Conservation (phyloP, 2,113 vertebrate species). For the Microcebus murinus region DNA sequence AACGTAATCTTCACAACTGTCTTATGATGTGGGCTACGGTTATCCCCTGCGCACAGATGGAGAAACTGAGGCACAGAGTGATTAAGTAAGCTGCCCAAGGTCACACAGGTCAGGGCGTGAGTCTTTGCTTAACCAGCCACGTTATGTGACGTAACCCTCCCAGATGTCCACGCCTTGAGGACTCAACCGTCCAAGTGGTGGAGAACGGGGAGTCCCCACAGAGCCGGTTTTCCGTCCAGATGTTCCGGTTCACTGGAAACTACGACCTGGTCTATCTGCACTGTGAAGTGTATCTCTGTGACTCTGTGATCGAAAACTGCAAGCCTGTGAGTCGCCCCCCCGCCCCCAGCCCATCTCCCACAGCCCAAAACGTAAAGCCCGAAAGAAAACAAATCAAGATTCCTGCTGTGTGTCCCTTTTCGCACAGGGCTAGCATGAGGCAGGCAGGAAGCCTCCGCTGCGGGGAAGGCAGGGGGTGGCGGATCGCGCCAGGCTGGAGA, state of each 20-base stretch:
- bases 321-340: conserved; percentile 66
- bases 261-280: conserved; percentile 76
- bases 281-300: conserved; percentile 76
- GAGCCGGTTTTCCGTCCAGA: conserved; percentile 76
- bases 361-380: neutral
- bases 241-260: conserved; percentile 78
- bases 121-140: neutral
- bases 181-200: conserved; percentile 67
- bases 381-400: neutral
- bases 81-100: neutral
- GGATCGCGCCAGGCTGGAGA: neutral
- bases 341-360: neutral
- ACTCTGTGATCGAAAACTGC: conserved; percentile 49
- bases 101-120: neutral
- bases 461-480: neutral
- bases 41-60: too few species aligned
- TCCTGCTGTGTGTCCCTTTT: neutral
- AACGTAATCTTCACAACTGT: neutral
- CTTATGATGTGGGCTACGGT: neutral
- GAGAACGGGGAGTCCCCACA: conserved; percentile 77
- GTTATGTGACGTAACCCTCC: neutral
- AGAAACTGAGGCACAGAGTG: neutral
- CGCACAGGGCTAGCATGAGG: neutral
- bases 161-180: conserved; percentile 57
- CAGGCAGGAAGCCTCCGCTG: neutral